phyloP scores from a whole-genome alignment of 2,797 vertebrate genomes.

The Lepilemur ruficaudatus region DNA sequence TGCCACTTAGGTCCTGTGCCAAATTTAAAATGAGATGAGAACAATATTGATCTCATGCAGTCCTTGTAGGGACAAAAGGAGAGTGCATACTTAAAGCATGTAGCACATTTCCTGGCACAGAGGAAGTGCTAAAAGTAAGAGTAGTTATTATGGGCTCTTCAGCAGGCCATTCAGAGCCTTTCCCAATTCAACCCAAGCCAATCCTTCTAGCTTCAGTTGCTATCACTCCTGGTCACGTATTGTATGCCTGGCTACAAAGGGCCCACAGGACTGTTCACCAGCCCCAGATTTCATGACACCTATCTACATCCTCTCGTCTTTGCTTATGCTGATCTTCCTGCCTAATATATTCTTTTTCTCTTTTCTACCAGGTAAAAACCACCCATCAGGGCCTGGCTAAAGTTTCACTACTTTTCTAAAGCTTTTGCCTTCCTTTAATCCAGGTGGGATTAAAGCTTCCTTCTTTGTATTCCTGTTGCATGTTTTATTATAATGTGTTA shows the following conservation, averaged over 20 bases:
- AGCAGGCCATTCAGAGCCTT: not conserved
- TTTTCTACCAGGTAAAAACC: not conserved
- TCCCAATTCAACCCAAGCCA: not conserved
- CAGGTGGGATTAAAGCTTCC: not conserved
- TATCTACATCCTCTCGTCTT: not conserved
- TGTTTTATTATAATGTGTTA: not conserved
- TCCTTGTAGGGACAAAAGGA: not conserved
- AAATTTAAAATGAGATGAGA: conserved; percentile 30
- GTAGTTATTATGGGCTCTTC: not conserved
- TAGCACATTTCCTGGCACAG: not conserved
- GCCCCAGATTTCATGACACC: not conserved
- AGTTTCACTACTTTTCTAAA: not conserved
- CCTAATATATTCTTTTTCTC: not conserved
- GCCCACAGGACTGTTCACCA: not conserved
- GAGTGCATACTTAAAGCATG: not conserved
- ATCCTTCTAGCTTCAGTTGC: not conserved
- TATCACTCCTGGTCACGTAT: not conserved
- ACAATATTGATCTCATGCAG: conserved; percentile 8
- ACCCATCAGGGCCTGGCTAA: not conserved
- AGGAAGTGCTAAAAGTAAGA: not conserved
- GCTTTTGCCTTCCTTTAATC: not conserved
- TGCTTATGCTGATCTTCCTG: not conserved
- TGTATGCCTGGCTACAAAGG: not conserved
- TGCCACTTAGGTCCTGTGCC: not conserved
- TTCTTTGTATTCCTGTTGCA: not conserved